A percentile compares a stretch with the other conserved stretches of the same genome.
phyloP scores from a whole-genome alignment of 2,888 invertebrate species.

The Plagodis pulveraria region DNA sequence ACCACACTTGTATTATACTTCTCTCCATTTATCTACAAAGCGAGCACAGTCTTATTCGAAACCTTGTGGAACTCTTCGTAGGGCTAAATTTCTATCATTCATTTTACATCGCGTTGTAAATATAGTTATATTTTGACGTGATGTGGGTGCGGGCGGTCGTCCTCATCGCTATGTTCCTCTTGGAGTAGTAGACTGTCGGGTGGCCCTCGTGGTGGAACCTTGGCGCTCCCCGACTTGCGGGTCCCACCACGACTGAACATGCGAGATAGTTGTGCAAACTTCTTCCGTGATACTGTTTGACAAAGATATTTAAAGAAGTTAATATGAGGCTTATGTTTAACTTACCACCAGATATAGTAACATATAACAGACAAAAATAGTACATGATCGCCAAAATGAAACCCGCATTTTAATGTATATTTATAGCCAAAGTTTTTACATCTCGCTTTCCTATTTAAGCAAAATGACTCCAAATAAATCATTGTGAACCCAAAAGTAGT shows the following conservation, averaged over 20 bases:
- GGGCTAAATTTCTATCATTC: slow-evolving; percentile 37
- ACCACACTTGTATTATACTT: slow-evolving; percentile 41
- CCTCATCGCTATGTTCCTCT: slow-evolving; percentile 87
- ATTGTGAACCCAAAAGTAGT: too few relatives aligned
- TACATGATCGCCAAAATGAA: too few relatives aligned
- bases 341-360: too few relatives aligned
- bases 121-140: slow-evolving; percentile 36
- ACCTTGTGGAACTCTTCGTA: slow-evolving; percentile 62
- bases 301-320: background rate
- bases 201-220: slow-evolving; percentile 77
- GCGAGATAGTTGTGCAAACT: slow-evolving; percentile 91
- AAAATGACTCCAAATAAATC: too few relatives aligned
- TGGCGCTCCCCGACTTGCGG: slow-evolving; percentile 67
- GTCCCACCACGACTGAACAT: slow-evolving; percentile 89
- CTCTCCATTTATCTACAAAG: slow-evolving; percentile 55
- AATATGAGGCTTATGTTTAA: too few relatives aligned
- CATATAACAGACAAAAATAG: too few relatives aligned
- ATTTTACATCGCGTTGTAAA: slow-evolving; percentile 1
- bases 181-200: slow-evolving; percentile 85
- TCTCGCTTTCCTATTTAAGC: too few relatives aligned
- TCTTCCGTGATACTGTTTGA: slow-evolving; percentile 88
- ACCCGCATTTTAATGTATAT: too few relatives aligned
- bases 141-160: slow-evolving; percentile 73
- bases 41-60: slow-evolving; percentile 77
- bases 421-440: too few relatives aligned